phyloP scores from a whole-genome alignment of 2,888 invertebrate genomes.

The Caenorhabditis becei region DNA sequence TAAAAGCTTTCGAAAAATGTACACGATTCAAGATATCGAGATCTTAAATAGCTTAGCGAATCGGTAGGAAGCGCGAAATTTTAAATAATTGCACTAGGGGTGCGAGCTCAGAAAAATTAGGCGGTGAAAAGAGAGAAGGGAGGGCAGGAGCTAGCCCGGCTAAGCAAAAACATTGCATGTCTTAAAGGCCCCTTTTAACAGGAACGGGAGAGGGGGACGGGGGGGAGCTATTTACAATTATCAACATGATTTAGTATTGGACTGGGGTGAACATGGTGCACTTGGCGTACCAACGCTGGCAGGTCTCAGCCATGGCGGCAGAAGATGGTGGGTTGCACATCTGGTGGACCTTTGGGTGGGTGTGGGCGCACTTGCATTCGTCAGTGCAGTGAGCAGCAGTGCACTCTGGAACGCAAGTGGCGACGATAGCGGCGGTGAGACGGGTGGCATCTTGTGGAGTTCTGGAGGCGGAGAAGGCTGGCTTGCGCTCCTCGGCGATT shows the following conservation, averaged over 20 bases:
- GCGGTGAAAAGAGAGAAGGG: not conserved
- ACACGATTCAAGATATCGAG: conserved; percentile 60
- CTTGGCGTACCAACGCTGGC: conserved; percentile 77
- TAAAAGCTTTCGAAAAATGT: conserved; percentile 26
- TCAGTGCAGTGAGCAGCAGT: conserved; percentile 73
- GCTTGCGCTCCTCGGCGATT: conserved; percentile 59
- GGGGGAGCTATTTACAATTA: conserved; percentile 53
- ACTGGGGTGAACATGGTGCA: conserved; percentile 78
- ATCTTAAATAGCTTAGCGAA: conserved; percentile 66
- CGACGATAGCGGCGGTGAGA: conserved; percentile 73
- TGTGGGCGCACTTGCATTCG: conserved; percentile 76
- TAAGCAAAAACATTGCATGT: conserved; percentile 52
- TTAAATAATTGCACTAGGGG: conserved; percentile 59
- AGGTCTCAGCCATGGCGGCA: conserved; percentile 72
- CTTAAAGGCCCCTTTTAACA: conserved; percentile 30
- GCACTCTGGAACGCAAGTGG: conserved; percentile 75
- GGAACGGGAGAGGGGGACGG: not conserved
- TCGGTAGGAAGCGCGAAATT: conserved; percentile 30
- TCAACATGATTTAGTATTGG: conserved; percentile 67
- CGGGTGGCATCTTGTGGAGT: conserved; percentile 49
- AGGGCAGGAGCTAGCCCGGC: not conserved
- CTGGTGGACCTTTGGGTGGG: conserved; percentile 75
- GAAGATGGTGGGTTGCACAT: conserved; percentile 78
- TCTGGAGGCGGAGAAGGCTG: conserved; percentile 23
- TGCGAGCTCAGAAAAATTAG: conserved; percentile 45